Conservation (phyloP, 2,113 vertebrate genomes). For the Empidonax alnorum region DNA sequence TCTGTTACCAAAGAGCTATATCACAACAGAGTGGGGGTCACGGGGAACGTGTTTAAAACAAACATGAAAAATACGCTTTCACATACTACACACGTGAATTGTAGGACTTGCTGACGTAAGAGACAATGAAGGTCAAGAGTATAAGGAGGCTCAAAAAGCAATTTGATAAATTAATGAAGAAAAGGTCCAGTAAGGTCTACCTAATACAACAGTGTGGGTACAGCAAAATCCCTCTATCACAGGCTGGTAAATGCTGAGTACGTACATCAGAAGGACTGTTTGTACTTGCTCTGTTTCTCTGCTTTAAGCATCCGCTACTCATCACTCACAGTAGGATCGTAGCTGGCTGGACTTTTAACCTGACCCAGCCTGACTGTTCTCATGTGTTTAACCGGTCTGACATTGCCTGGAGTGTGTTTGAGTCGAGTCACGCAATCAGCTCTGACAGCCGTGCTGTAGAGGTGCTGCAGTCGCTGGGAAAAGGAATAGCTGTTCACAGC, state of each 20-base stretch:
- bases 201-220: not conserved
- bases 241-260: not conserved
- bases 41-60: not conserved
- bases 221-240: not conserved
- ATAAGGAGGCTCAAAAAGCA: not conserved
- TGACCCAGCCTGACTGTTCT: constrained; percentile 6
- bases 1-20: not conserved
- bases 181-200: not conserved
- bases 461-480: not conserved
- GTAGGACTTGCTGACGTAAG: not conserved
- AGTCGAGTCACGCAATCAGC: not conserved
- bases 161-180: not conserved
- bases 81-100: not conserved
- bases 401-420: constrained; percentile 32
- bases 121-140: not conserved
- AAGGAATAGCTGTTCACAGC: constrained; percentile 21
- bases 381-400: constrained; percentile 19
- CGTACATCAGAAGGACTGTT: not conserved
- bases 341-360: constrained; percentile 18
- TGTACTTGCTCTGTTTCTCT: not conserved
- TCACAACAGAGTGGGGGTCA: not conserved
- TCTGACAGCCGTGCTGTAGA: not conserved
- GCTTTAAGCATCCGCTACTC: not conserved
- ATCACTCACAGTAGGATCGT: not conserved
- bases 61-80: not conserved